Evolutionary conservation across 2,888 invertebrate species (phyloP).

Genomic region (Hartigia nigra): DNA sequence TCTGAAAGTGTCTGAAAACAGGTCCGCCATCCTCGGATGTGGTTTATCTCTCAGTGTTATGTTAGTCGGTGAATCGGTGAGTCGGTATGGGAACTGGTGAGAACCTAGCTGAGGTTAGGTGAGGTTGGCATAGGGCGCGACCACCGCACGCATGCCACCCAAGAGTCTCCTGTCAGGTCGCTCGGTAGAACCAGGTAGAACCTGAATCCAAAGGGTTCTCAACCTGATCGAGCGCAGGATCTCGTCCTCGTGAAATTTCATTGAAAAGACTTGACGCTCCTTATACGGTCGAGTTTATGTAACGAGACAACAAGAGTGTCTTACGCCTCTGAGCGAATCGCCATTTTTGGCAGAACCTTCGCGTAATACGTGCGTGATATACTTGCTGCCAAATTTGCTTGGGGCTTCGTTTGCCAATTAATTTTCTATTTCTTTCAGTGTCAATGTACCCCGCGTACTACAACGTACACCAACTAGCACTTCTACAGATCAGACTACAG

Average conservation of each 20-base stretch:
- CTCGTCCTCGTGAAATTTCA: background rate
- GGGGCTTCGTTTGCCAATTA: background rate
- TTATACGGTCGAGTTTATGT: conserved; percentile 2
- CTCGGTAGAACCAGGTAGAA: conserved; percentile 57
- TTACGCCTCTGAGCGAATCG: background rate
- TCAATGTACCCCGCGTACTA: no score
- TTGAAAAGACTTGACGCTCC: background rate
- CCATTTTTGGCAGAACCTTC: background rate
- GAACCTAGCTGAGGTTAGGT: conserved; percentile 50
- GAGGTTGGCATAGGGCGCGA: conserved; percentile 53
- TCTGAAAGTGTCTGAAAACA: conserved; percentile 31
- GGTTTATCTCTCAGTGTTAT: conserved; percentile 30
- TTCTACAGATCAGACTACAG: no score
- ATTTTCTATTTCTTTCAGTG: background rate
- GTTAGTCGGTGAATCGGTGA: background rate
- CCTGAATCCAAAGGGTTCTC: conserved; percentile 63
- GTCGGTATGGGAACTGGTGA: conserved; percentile 31
- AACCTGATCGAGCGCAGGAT: conserved; percentile 27
- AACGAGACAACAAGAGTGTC: background rate
- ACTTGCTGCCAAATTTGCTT: background rate
- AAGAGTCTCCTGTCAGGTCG: conserved; percentile 53
- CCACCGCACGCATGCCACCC: conserved; percentile 54
- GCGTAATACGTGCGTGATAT: background rate
- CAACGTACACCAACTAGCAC: background rate
- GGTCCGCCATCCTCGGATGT: conserved; percentile 31